A percentile compares a stretch with the other conserved stretches of the same genome.
These are phyloP conservation scores for Phyto melanocephala DNA, from an alignment of 2,888 invertebrate genomes.

Conservation along the genomic window DNA sequence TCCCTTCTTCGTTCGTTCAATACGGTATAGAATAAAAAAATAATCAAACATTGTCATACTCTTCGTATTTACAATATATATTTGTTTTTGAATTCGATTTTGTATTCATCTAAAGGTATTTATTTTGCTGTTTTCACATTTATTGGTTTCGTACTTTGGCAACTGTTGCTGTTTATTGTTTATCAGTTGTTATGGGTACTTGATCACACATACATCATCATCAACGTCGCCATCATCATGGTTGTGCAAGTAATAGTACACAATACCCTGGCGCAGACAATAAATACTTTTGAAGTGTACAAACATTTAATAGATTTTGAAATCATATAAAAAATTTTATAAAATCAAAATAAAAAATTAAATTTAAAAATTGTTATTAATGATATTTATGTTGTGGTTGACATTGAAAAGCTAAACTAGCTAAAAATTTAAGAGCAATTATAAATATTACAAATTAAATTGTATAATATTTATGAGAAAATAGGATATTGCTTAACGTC, in stretches of 20 bases:
- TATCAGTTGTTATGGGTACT: conserved; percentile 33
- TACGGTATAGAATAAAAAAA: background rate
- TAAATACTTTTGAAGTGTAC: background rate
- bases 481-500: too few relatives aligned
- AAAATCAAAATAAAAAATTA: too few relatives aligned
- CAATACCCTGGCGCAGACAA: background rate
- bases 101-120: conserved; percentile 14
- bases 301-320: background rate
- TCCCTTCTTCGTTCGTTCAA: background rate
- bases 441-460: too few relatives aligned
- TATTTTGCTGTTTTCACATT: conserved; percentile 10
- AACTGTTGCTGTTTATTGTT: conserved; percentile 43
- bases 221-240: background rate
- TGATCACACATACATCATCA: conserved; percentile 11
- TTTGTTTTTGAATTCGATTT: conserved; percentile 27
- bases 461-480: too few relatives aligned
- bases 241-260: background rate
- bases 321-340: background rate
- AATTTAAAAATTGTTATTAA: too few relatives aligned
- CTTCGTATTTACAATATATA: background rate
- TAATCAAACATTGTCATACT: conserved; percentile 1
- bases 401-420: too few relatives aligned
- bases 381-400: too few relatives aligned
- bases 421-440: too few relatives aligned
- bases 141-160: conserved; percentile 35